Evolutionary conservation across 2,888 invertebrate genomes (phyloP).

Genomic region (Tromatobia lineatoria): DNA sequence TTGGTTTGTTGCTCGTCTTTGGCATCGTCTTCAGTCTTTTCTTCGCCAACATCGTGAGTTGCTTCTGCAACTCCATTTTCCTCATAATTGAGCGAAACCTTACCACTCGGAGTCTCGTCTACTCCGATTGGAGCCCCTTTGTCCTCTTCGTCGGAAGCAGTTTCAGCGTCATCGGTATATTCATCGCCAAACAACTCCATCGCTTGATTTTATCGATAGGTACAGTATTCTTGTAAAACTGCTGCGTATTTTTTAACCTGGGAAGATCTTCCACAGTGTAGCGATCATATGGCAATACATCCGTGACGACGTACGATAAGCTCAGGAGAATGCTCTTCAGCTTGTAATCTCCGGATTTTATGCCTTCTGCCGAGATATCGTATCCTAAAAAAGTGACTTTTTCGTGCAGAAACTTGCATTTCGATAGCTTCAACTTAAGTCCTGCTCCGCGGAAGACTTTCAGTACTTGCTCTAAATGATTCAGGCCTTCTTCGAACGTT

Average conservation of each 20-base stretch:
- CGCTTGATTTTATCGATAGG: conserved; percentile 55
- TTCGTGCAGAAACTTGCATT: conserved; percentile 29
- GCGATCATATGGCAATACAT: conserved; percentile 66
- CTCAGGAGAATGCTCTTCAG: no score
- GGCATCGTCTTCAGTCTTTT: no score
- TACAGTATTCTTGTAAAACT: conserved; percentile 49
- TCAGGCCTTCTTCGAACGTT: conserved; percentile 26
- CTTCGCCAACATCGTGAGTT: no score
- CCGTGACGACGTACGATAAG: conserved; percentile 63
- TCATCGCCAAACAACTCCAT: conserved; percentile 39
- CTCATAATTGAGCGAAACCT: no score
- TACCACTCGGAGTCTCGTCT: conserved; percentile 2
- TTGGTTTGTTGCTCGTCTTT: no score
- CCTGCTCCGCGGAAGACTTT: no score
- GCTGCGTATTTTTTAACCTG: conserved; percentile 44
- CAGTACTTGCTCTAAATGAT: conserved; percentile 41
- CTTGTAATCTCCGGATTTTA: conserved; percentile 28
- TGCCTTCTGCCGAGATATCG: conserved; percentile 22
- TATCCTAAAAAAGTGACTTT: conserved; percentile 32
- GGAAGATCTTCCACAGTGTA: conserved; percentile 65
- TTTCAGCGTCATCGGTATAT: conserved; percentile 14
- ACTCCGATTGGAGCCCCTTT: background rate
- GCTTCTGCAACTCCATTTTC: no score
- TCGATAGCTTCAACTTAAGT: conserved; percentile 29
- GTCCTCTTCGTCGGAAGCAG: conserved; percentile 15